Evolutionary conservation across 2,113 vertebrate genomes (phyloP), one percentile per base, ranked within the genome.

Genomic region (Aythya baeri): DNA sequence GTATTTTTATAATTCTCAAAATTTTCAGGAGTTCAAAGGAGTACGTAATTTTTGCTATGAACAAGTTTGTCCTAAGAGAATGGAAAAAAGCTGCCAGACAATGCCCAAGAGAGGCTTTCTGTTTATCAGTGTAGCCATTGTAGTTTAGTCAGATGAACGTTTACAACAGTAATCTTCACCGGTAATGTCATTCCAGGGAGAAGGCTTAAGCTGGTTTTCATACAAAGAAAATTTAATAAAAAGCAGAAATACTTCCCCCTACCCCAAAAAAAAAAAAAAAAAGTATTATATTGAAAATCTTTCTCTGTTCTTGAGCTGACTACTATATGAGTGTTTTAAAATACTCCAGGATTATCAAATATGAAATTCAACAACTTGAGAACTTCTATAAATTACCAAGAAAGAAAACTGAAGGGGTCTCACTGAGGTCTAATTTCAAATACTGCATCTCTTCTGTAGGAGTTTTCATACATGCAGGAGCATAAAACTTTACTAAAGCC

Each of bases 251-350:
- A 2, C 3, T 92, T 41, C 41, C 41, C 41, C 41, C 41, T 11
- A 41, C 41, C 41, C 41, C 5, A 12, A 54, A 91, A 91, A 94
- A 86, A 52, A 91, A 94, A 86, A 52, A 80, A 82, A 89, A 63
- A 14, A 31, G 44, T 67, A 75, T 92, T 85, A 77, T 44, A 89
- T 23, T 83, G 93, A 89, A 96, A 97, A 78, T 16, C 83, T 94
- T 96, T 94, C 58, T 62, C 65, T 81, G 65, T 89, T 92, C 93
- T 92, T 78, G 65, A 96, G 93, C 83, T 90, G 73, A 86, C 82
- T 58, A 21, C 75, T 73, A 36, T 50, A 79, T 15, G 67, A 54
- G 86, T 92, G 34, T 34, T 86, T 89, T 59, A 79, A 95, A 96
- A 89, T 78, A 88, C 85, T 76, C 72, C 71, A 62, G 54, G 55